phyloP scores from a whole-genome alignment of 2,113 vertebrate genomes.

The Xiphias gladius region DNA sequence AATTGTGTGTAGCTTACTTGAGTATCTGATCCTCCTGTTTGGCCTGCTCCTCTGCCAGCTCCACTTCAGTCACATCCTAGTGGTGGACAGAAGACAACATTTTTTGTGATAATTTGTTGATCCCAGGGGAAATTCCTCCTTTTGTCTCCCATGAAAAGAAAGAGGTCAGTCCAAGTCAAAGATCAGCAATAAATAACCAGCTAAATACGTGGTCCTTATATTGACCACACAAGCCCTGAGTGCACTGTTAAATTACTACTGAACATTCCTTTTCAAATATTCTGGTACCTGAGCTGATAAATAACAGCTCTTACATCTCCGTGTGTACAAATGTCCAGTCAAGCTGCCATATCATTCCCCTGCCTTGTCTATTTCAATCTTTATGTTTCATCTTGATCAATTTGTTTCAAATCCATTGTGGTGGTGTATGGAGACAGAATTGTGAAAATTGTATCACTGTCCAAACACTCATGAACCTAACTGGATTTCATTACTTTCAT shows the following conservation, averaged over 20 bases:
- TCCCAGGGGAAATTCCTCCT: background rate
- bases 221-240: background rate
- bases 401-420: too few species aligned
- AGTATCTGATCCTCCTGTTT: slow-evolving; percentile 92
- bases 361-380: background rate
- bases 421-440: too few species aligned
- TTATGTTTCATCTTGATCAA: too few species aligned
- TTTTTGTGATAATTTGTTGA: background rate
- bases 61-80: slow-evolving; percentile 94
- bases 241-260: background rate
- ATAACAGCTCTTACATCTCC: too few species aligned
- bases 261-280: background rate
- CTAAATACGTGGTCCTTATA: background rate
- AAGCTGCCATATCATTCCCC: too few species aligned
- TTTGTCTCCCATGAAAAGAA: background rate
- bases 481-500: too few species aligned
- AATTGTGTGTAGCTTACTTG: slow-evolving; percentile 83
- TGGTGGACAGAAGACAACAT: slow-evolving; percentile 37
- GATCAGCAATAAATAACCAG: background rate
- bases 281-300: too few species aligned
- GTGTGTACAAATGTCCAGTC: too few species aligned
- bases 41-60: slow-evolving; percentile 91
- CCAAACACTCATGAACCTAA: too few species aligned
- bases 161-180: background rate
- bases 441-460: too few species aligned